Base-by-base conservation (phyloP, 2,797 vertebrate genomes). In the Chelon labrosus region DNA sequence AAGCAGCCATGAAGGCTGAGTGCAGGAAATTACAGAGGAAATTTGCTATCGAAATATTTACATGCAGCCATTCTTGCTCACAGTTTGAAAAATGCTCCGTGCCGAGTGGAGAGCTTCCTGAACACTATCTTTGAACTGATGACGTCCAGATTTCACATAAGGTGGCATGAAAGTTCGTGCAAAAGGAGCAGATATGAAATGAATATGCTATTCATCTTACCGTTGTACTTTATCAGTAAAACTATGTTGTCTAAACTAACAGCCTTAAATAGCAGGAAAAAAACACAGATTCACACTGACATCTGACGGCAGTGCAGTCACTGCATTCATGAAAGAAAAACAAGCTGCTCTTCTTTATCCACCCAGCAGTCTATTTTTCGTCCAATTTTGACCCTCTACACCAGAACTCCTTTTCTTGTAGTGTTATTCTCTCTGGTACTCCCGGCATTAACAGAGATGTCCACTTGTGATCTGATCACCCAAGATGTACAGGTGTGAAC, bases 11-110 rank as follows among this genome's bases (percentile, higher is more conserved):
- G 65, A 78, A 44, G 57, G 70, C 10, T 1, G 20, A 66, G 14
- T 42, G 31, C 54, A 82, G 81, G 88, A 90, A 85, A 85, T 79
- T 54, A 64, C 59, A 44, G 20, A 68, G 86, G 84, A 88, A 79
- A 88, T 82, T 65, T 54, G 49, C 60, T 31, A 22, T 51, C 31
- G 52, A 77, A 81, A 67, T 84, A 65, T 91, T 89, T 89, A 85
- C 14, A 14, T 4, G 7, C 17, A 7, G 42, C 16, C 61, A 63
- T 71, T 85, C 71, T 62, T 57, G 44, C 55, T 65, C 56, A 35
- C 49, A 51, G 62, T 41, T 62, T 51, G 49, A 59, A 41, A 58
- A 72, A 64, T 39, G n/a, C 47, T 52, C 20, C 12, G 69, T 4
- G 62, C 38, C 49, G 53, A 83, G 51, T 66, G 60, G 53, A 71